Base-by-base conservation (phyloP, 2,888 invertebrate species). In the Lamellibrachia columna region DNA sequence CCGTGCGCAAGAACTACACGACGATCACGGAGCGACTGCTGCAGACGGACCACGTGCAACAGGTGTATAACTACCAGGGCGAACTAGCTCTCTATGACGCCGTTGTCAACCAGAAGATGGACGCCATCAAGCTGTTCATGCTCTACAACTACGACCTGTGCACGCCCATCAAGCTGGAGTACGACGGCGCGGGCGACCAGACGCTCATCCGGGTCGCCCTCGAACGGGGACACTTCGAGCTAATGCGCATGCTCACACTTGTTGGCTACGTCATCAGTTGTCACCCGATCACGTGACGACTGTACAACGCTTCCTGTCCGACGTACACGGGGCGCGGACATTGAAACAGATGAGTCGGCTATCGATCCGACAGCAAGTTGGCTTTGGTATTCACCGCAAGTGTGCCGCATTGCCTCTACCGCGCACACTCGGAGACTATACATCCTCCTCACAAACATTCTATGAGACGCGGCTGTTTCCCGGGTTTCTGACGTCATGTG, bases 61-160 rank as follows among this genome's bases (percentile, higher is more conserved):
- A 96, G 93, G 96, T 96, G 91, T 96, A 96, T 94, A 96, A 96
- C 94, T 96, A 96, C 94, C 96, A 96, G 93, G 96, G 96, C 22
- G 96, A 96, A 94, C 95, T 96, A 22, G 96, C 96, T 55, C 95
- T 96, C 40, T 96, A 95, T 93, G 96, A 96, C 91, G 96, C 96
- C 11, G 96, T 96, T 22, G 94, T 95, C 75, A 96, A 96, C 92
- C 96, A 96, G 95, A 96, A 96, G 94, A 93, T 95, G 55, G 96
- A 96, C 93, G 95, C 96, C 52, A 94, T 96, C 92, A 94, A 95
- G 93, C 94, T 96, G n/a, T 96, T 96, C 95, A 94, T n/a, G n/a
- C n/a, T n/a, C n/a, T n/a, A n/a, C n/a, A n/a, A n/a, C n/a, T n/a
- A n/a, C n/a, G n/a, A n/a, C n/a, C n/a, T n/a, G n/a, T n/a, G n/a